A percentile compares a stretch with the other conserved stretches of the same genome.
Conservation (phyloP, 2,113 vertebrate genomes). For the Cairina moschata region DNA sequence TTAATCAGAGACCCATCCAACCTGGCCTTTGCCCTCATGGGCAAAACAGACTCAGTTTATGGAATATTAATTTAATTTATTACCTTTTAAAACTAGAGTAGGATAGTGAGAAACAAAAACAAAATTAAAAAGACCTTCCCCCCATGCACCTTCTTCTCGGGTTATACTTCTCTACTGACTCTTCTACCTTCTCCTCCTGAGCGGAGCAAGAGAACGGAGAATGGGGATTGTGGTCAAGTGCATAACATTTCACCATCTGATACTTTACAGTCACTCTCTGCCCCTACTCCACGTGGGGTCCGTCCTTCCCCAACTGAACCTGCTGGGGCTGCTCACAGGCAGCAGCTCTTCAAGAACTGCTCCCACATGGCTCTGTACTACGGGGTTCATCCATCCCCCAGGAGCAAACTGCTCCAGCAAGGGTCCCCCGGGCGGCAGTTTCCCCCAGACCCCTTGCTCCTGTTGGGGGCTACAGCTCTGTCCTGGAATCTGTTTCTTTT, state of each 20-base stretch:
- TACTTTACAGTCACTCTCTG: neutral
- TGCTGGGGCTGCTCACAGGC: accelerated
- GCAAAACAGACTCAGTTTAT: neutral
- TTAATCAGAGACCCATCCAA: no score
- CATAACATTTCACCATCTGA: neutral
- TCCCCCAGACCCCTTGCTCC: neutral
- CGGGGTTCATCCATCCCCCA: neutral
- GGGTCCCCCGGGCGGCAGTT: neutral
- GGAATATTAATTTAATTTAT: neutral
- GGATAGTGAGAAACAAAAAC: neutral
- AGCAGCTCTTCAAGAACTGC: neutral
- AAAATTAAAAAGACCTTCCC: neutral
- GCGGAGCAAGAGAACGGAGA: neutral
- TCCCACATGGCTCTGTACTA: neutral
- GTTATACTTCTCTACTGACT: neutral
- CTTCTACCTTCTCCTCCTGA: neutral
- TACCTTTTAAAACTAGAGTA: neutral
- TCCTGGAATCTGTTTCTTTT: neutral
- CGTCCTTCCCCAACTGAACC: neutral
- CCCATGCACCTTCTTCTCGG: neutral
- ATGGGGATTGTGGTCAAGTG: accelerated
- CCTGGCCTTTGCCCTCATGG: no score
- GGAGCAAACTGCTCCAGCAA: neutral
- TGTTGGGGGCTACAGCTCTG: neutral
- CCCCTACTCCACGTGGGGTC: neutral